These are phyloP conservation scores for Silurus glanis DNA, from an alignment of 2,113 vertebrate species.

Conservation along the genomic window DNA sequence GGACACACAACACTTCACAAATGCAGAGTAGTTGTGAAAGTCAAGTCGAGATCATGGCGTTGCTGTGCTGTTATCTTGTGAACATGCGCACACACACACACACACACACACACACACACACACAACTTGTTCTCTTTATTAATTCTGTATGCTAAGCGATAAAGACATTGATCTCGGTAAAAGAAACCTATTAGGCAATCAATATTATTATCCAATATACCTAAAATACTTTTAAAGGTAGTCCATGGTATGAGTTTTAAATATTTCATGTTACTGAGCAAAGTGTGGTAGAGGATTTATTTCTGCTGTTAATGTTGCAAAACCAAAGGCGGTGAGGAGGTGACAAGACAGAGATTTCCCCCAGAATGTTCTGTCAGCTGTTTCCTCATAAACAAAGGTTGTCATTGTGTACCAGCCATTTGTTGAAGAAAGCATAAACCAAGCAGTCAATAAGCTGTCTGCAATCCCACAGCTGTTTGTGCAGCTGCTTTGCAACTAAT, in stretches of 20 bases:
- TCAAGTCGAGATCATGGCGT: background rate
- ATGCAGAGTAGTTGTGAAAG: background rate
- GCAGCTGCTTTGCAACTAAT: conserved; percentile 21
- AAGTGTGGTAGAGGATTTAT: background rate
- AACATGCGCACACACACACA: background rate
- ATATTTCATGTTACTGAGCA: background rate
- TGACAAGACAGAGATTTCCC: background rate
- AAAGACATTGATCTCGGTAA: background rate
- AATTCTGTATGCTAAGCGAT: background rate
- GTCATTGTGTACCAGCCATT: background rate
- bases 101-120: background rate
- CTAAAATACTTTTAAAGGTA: background rate
- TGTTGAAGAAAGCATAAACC: background rate
- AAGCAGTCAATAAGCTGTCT: background rate
- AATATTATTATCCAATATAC: too few species aligned
- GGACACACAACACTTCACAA: background rate
- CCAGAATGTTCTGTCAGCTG: conserved; percentile 1
- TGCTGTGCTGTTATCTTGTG: background rate
- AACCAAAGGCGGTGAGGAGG: background rate
- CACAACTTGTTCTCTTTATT: background rate
- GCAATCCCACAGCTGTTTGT: conserved; percentile 8
- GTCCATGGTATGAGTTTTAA: background rate
- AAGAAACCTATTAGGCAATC: background rate
- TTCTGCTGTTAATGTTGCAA: too few species aligned
- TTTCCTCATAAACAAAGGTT: conserved; percentile 5